These are phyloP conservation scores for Laterallus jamaicensis DNA, from an alignment of 2,113 vertebrate species.

Conservation along the genomic window DNA sequence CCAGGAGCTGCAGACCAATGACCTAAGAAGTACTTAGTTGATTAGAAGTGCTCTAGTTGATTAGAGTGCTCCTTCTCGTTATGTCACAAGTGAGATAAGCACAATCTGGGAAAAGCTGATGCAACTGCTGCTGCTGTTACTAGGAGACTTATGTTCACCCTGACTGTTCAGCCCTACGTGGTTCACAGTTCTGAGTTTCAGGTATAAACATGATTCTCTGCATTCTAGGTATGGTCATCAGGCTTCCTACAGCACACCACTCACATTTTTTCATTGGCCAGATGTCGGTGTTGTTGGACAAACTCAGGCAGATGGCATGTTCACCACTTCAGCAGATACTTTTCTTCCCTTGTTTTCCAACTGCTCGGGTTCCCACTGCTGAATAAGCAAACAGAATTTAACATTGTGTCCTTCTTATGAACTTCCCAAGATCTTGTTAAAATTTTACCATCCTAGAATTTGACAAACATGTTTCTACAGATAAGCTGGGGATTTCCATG, in stretches of 20 bases:
- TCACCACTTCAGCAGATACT: background rate
- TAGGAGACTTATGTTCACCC: background rate
- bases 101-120: background rate
- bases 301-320: background rate
- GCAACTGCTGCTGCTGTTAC: background rate
- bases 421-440: background rate
- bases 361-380: background rate
- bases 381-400: background rate
- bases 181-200: background rate
- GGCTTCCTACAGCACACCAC: background rate
- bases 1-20: background rate
- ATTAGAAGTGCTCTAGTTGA: background rate
- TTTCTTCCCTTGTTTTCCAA: background rate
- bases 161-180: background rate
- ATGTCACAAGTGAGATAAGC: background rate
- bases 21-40: background rate
- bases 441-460: background rate
- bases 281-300: background rate
- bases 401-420: background rate
- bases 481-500: slow-evolving; percentile 75
- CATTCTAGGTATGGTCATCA: background rate
- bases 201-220: background rate
- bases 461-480: background rate
- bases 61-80: background rate
- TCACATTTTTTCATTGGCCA: background rate